A percentile compares a stretch with the other conserved stretches of the same genome.
Evolutionary conservation across 2,797 vertebrate genomes (phyloP).

Genomic region (Moxostoma hubbsi): DNA sequence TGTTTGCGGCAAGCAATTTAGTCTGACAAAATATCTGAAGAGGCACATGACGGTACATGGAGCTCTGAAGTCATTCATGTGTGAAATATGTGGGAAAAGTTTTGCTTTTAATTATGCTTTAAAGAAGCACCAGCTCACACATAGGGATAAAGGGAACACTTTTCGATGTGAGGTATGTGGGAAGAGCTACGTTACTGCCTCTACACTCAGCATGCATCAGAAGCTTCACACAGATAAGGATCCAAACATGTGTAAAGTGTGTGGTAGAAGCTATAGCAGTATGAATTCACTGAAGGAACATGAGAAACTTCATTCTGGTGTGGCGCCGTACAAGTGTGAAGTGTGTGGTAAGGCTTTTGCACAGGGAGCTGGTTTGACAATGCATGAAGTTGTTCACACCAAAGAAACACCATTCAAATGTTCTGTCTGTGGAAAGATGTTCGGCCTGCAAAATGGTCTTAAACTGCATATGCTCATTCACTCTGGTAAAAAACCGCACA

Average conservation of each 20-base stretch:
- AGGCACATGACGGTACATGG: conserved; percentile 68
- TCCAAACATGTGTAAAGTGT: conserved; percentile 49
- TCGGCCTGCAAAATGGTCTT: conserved; percentile 56
- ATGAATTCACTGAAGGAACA: conserved; percentile 57
- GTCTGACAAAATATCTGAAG: conserved; percentile 74
- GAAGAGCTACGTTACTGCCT: conserved; percentile 46
- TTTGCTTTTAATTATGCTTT: conserved; percentile 67
- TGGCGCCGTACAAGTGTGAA: conserved; percentile 72
- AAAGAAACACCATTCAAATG: conserved; percentile 56
- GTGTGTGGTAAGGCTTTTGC: conserved; percentile 78
- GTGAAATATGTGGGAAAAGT: conserved; percentile 66
- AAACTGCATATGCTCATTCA: conserved; percentile 71
- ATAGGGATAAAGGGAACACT: conserved; percentile 26
- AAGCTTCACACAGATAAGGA: conserved; percentile 59
- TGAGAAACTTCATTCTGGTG: conserved; percentile 66
- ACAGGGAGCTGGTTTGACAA: conserved; percentile 75
- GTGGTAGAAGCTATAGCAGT: conserved; percentile 52
- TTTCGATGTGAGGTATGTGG: conserved; percentile 50
- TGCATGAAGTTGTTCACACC: conserved; percentile 78
- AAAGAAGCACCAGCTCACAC: conserved; percentile 55
- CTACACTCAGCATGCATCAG: conserved; percentile 58
- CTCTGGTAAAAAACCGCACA: conserved; percentile 77
- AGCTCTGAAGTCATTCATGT: conserved; percentile 62
- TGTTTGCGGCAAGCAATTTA: conserved; percentile 73
- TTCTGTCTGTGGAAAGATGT: conserved; percentile 55